Percentiles rank a stretch among this genome's conserved stretches.
phyloP scores from a whole-genome alignment of 2,113 vertebrate genomes.

The Labeo rohita region DNA sequence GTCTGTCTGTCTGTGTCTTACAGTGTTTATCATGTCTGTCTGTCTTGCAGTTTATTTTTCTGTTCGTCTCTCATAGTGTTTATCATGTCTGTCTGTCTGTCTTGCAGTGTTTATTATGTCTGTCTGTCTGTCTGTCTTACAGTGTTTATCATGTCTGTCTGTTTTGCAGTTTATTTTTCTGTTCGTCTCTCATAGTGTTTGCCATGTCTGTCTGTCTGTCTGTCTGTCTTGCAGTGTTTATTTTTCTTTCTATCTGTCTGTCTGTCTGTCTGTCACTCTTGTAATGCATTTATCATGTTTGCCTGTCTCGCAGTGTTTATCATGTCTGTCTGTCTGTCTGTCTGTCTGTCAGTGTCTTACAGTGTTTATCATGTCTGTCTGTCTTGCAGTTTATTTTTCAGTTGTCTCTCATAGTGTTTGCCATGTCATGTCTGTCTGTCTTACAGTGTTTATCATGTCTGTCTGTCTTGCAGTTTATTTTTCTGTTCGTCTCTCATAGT shows the following conservation, averaged over 20 bases:
- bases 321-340: neutral
- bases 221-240: neutral
- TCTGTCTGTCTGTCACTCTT: neutral
- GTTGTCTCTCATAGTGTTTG: too few species aligned
- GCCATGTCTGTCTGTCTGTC: neutral
- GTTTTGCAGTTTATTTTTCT: too few species aligned
- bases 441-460: neutral
- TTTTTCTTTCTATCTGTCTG: neutral
- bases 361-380: slow-evolving; percentile 7
- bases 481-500: neutral
- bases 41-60: too few species aligned
- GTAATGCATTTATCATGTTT: neutral
- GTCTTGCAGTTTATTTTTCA: neutral
- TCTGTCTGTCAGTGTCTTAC: neutral
- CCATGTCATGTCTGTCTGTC: neutral
- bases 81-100: slow-evolving; percentile 5
- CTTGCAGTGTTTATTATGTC: neutral
- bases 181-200: neutral
- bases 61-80: neutral
- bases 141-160: neutral
- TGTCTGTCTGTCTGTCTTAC: neutral
- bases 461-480: too few species aligned
- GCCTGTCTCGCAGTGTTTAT: neutral
- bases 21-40: neutral
- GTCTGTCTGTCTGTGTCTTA: neutral